Base-by-base conservation (phyloP, 2,113 vertebrate species). In the Scortum barcoo region DNA sequence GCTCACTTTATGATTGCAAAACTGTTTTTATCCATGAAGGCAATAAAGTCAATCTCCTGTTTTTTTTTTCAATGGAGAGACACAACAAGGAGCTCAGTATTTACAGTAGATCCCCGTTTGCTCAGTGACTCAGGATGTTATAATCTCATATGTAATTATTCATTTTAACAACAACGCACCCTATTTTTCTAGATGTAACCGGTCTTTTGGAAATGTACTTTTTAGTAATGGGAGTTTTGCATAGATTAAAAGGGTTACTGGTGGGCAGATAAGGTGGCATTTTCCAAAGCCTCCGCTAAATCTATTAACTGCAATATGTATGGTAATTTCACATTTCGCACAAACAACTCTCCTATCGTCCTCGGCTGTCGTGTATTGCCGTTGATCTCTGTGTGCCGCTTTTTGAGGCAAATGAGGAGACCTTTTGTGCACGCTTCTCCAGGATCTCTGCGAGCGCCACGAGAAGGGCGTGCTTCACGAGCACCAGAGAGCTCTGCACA, bases 391-490 rank as follows among this genome's bases (percentile, higher is more conserved):
- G 2, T 30, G 0, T 57, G 38, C 9, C 28, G 19, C n/a, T n/a
- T 57, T 76, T 58, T 24, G 12, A 79, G 16, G 62, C 38, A 44
- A 60, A 82, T 40, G 13, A 40, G 5, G 40, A 54, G 26, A 33
- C 28, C 28, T 42, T 58, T 58, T 12, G 16, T 48, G 38, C 67
- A 7, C 66, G 36, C 78, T 26, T n/a, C 36, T 56, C 1, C 46
- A 99, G 98, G 97, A 99, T 87, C 95, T 99, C 86, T 99, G 98
- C 10, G 98, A 99, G 89, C 95, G 98, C 26, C 98, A 99, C 0
- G 98, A 99, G 94, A 99, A 97, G 88, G 98, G 98, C 0, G 96
- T 98, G 0, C 92, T 99, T 57, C 98, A 99, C 50, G 97, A 97
- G 87, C 98, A 99, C 90, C 98, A 99, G 95, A 95, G 96, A n/a